phyloP scores from a whole-genome alignment of 2,797 vertebrate genomes.

The Myripristis jacobus region DNA sequence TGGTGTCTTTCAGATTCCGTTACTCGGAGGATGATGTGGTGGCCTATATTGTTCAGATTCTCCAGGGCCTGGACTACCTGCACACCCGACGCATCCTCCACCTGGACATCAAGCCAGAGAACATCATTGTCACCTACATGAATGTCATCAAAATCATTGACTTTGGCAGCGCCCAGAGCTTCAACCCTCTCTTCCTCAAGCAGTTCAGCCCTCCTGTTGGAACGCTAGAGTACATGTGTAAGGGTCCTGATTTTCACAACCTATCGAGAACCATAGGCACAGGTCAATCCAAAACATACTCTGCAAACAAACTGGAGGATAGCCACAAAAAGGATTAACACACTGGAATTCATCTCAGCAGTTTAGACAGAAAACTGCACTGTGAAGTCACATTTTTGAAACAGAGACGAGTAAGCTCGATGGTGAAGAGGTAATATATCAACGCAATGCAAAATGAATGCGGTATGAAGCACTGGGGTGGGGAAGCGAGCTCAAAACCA shows the following conservation, averaged over 20 bases:
- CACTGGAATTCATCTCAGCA: neutral
- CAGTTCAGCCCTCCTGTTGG: constrained; percentile 91
- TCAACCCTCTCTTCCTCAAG: constrained; percentile 93
- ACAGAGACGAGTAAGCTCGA: too few species aligned
- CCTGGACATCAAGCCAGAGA: constrained; percentile 97
- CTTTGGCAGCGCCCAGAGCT: constrained; percentile 94
- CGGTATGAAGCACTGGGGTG: too few species aligned
- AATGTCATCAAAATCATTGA: constrained; percentile 97
- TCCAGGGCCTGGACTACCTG: constrained; percentile 96
- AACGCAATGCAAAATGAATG: too few species aligned
- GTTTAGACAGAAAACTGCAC: too few species aligned
- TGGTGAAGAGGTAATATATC: too few species aligned
- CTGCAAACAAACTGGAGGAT: neutral
- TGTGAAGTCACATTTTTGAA: too few species aligned
- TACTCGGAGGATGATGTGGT: constrained; percentile 98
- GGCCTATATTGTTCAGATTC: constrained; percentile 90
- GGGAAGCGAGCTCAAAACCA: too few species aligned
- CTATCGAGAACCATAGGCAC: neutral
- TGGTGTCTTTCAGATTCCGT: constrained; percentile 86
- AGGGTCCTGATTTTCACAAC: constrained; percentile 56
- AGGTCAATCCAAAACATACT: neutral
- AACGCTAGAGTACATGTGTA: constrained; percentile 97
- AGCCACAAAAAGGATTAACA: neutral
- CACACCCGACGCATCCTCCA: constrained; percentile 92
- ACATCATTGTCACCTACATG: constrained; percentile 90